Evolutionary conservation across 2,888 invertebrate species (phyloP).

Genomic region (Drosophila anomelani): DNA sequence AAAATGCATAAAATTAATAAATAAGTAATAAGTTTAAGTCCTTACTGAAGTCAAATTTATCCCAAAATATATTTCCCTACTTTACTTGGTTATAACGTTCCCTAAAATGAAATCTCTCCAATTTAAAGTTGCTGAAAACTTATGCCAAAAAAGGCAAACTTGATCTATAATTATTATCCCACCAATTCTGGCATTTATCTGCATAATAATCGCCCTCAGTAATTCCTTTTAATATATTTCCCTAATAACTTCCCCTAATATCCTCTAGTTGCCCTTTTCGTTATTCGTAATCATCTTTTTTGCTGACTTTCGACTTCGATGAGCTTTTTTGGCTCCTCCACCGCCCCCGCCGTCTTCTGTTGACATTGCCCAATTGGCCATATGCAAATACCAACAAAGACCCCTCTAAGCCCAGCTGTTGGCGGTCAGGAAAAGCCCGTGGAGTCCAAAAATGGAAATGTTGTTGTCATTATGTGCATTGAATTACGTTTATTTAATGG

Average conservation of each 20-base stretch:
- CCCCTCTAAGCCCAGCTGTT: constrained; percentile 35
- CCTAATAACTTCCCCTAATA: constrained; percentile 1
- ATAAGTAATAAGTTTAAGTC: not conserved
- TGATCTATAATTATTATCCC: constrained; percentile 18
- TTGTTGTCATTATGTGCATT: constrained; percentile 78
- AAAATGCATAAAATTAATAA: too few relatives aligned
- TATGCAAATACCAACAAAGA: constrained; percentile 64
- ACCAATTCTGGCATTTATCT: constrained; percentile 8
- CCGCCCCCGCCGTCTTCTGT: constrained; percentile 49
- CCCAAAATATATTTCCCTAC: too few relatives aligned
- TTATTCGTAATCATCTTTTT: constrained; percentile 36
- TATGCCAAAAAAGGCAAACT: not conserved
- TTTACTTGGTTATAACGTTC: not conserved
- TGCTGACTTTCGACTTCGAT: constrained; percentile 37
- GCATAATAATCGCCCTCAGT: constrained; percentile 13
- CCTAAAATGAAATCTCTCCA: not conserved
- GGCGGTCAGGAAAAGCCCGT: constrained; percentile 1
- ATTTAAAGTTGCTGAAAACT: not conserved
- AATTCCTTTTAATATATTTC: constrained; percentile 15
- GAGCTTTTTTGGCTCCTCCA: constrained; percentile 7
- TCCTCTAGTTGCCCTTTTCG: constrained; percentile 8
- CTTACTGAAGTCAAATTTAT: not conserved
- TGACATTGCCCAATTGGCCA: constrained; percentile 75
- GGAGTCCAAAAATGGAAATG: constrained; percentile 66
- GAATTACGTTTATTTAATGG: constrained; percentile 77